A percentile compares a stretch with the other conserved stretches of the same genome.
phyloP scores from a whole-genome alignment of 2,888 invertebrate genomes.

The Rhyacophila evoluta region DNA sequence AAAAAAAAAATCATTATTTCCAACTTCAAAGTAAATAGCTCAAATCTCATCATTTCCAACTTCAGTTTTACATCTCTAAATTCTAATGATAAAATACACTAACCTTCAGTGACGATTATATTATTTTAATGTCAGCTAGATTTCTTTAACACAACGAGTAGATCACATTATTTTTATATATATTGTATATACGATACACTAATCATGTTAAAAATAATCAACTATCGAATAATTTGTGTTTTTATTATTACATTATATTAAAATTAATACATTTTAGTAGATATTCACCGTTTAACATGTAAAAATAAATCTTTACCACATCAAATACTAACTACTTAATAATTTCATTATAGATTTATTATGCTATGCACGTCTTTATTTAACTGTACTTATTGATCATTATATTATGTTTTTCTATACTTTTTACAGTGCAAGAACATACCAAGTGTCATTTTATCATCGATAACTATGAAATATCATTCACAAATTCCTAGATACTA shows the following conservation, averaged over 20 bases:
- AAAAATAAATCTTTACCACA: conserved; percentile 24
- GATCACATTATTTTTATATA: too few species aligned
- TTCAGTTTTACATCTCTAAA: too few species aligned
- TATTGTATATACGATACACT: too few species aligned
- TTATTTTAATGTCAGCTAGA: neutral
- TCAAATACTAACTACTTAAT: neutral
- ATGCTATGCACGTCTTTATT: neutral
- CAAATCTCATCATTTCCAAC: too few species aligned
- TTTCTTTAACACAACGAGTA: neutral
- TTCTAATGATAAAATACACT: too few species aligned
- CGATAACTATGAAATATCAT: neutral
- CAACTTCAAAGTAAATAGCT: too few species aligned
- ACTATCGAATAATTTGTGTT: conserved; percentile 21
- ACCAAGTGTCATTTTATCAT: neutral
- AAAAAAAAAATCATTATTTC: too few species aligned
- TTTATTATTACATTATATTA: conserved; percentile 12
- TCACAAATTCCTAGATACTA: neutral
- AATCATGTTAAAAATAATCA: neutral
- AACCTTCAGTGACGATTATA: too few species aligned
- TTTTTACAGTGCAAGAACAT: neutral
- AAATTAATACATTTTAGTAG: neutral
- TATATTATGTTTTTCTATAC: neutral
- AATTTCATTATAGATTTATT: neutral
- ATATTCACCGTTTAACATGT: conserved; percentile 7
- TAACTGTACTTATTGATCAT: neutral